A percentile compares a stretch with the other conserved stretches of the same genome.
These are phyloP conservation scores for Spilosoma lubricipeda DNA, from an alignment of 2,888 invertebrate genomes.

Conservation along the genomic window DNA sequence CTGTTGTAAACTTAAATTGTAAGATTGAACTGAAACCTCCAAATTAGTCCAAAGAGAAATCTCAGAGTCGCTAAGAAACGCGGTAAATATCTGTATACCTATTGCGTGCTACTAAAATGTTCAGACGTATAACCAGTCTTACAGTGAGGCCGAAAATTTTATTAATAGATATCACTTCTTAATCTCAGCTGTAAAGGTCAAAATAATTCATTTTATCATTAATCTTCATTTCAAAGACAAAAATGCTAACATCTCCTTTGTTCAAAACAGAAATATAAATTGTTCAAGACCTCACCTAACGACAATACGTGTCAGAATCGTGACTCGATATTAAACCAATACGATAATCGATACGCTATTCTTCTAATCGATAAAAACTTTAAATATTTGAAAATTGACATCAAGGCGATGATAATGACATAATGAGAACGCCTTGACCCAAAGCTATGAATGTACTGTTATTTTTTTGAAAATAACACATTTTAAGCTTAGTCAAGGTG, in stretches of 20 bases:
- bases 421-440: constrained; percentile 58
- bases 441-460: constrained; percentile 40
- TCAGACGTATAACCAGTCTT: background rate
- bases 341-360: constrained; percentile 47
- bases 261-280: background rate
- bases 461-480: constrained; percentile 34
- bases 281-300: constrained; percentile 36
- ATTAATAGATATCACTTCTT: background rate
- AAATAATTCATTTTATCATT: constrained; percentile 21
- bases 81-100: too few relatives aligned
- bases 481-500: constrained; percentile 49
- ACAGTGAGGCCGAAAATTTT: background rate
- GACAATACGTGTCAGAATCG: constrained; percentile 50
- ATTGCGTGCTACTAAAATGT: background rate
- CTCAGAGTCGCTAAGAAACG: background rate
- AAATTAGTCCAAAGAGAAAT: too few relatives aligned
- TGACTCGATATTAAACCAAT: constrained; percentile 51
- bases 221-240: constrained; percentile 16
- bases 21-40: too few relatives aligned
- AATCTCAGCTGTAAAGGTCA: constrained; percentile 2
- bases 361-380: constrained; percentile 49
- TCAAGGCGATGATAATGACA: constrained; percentile 55
- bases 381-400: constrained; percentile 62
- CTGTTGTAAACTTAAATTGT: too few relatives aligned
- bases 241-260: constrained; percentile 3